Percentiles rank a stretch among this genome's conserved stretches.
Evolutionary conservation across 2,797 vertebrate species (phyloP).

Genomic region (Scomberomorus guttatus): DNA sequence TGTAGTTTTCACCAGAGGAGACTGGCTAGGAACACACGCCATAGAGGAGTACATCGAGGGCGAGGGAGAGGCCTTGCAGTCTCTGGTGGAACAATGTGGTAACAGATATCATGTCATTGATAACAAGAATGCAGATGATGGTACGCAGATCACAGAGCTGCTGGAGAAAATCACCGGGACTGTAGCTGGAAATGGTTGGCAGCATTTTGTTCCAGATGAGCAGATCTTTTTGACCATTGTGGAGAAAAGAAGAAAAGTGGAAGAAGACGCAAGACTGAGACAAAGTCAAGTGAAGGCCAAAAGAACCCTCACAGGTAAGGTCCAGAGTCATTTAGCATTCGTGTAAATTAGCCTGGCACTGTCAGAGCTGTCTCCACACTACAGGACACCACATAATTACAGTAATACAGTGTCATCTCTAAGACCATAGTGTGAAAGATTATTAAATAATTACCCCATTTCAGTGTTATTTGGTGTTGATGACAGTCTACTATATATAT

Average conservation of each 20-base stretch:
- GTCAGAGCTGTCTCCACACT: neutral
- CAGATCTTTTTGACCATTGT: constrained; percentile 23
- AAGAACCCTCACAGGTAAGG: constrained; percentile 39
- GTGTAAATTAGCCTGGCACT: neutral
- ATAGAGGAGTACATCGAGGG: constrained; percentile 70
- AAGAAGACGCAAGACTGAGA: constrained; percentile 47
- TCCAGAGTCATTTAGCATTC: neutral
- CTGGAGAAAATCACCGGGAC: constrained; percentile 61
- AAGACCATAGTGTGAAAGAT: neutral
- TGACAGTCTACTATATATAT: too few species aligned
- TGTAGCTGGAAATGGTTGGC: constrained; percentile 34
- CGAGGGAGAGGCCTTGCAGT: constrained; percentile 58
- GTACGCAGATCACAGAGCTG: constrained; percentile 53
- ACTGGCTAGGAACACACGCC: constrained; percentile 61
- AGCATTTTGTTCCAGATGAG: constrained; percentile 45
- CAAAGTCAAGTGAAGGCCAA: constrained; percentile 25
- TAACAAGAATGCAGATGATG: constrained; percentile 57
- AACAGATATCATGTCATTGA: constrained; percentile 71
- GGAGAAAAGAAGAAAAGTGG: constrained; percentile 32
- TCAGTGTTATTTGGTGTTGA: too few species aligned
- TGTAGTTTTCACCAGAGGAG: constrained; percentile 68
- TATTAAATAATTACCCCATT: neutral
- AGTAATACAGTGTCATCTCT: neutral
- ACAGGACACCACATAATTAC: accelerated
- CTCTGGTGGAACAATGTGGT: constrained; percentile 57